phyloP scores from a whole-genome alignment of 1,140 invertebrate genomes.

The Drosophila kepulauana region DNA sequence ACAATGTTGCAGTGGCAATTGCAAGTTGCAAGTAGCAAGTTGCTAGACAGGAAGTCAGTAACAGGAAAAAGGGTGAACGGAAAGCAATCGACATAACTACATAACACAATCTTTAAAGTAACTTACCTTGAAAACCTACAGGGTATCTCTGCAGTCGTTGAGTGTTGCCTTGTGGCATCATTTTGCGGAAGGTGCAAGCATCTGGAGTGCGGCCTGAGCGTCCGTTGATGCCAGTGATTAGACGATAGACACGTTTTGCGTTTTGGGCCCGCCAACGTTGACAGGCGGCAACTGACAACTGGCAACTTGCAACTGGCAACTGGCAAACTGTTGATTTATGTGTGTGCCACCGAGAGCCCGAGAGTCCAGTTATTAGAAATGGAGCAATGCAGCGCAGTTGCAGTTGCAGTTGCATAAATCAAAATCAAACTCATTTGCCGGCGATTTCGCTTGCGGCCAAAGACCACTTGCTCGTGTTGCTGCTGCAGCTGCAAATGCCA shows the following conservation, averaged over 20 bases:
- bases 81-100: not conserved
- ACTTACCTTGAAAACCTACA: not conserved
- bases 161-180: slow-evolving; percentile 7
- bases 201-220: slow-evolving; percentile 30
- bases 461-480: not conserved
- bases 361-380: slow-evolving; percentile 71
- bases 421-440: slow-evolving; percentile 77
- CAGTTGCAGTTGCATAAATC: slow-evolving; percentile 75
- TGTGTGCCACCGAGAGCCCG: slow-evolving; percentile 21
- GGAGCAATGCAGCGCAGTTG: slow-evolving; percentile 48
- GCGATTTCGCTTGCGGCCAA: slow-evolving; percentile 24
- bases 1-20: slow-evolving; percentile 15
- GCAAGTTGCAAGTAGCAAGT: slow-evolving; percentile 2
- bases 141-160: slow-evolving; percentile 5
- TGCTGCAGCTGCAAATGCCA: slow-evolving; percentile 1
- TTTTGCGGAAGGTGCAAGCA: slow-evolving; percentile 24
- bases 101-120: not conserved
- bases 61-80: not conserved
- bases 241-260: slow-evolving; percentile 67
- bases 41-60: not conserved
- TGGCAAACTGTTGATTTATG: slow-evolving; percentile 61
- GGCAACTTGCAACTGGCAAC: slow-evolving; percentile 26
- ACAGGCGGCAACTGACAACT: slow-evolving; percentile 44
- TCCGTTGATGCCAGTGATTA: slow-evolving; percentile 70
- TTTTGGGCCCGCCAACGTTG: slow-evolving; percentile 69